phyloP scores from a whole-genome alignment of 2,797 vertebrate species.

The Pantherophis alleghaniensis region DNA sequence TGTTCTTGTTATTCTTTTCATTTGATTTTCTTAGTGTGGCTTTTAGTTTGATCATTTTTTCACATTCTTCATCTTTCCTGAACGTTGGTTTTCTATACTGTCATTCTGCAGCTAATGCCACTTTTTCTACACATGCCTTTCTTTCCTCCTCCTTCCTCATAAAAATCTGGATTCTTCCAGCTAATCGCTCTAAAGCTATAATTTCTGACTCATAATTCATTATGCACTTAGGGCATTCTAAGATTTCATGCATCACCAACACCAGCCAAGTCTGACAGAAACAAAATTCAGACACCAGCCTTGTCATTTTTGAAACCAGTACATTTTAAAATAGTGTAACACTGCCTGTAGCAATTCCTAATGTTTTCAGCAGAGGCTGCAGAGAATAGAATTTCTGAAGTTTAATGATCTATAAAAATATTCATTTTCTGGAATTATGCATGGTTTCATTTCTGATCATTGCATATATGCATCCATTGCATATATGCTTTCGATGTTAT shows the following conservation, averaged over 20 bases:
- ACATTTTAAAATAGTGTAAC: background rate
- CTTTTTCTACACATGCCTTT: background rate
- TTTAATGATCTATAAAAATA: background rate
- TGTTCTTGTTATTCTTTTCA: background rate
- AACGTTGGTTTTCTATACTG: background rate
- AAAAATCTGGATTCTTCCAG: background rate
- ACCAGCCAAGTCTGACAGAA: background rate
- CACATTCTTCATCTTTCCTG: background rate
- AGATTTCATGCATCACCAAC: background rate
- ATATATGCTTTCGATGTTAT: slow-evolving; percentile 14
- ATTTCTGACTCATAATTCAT: background rate
- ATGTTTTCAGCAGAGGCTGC: background rate
- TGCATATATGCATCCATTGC: background rate
- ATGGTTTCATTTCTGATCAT: background rate
- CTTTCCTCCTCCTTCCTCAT: background rate
- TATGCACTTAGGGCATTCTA: background rate
- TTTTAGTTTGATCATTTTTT: background rate
- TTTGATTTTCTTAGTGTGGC: background rate
- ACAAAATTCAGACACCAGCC: background rate
- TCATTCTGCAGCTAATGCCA: background rate
- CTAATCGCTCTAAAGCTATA: background rate
- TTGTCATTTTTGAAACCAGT: background rate
- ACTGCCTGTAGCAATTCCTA: background rate
- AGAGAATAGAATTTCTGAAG: background rate
- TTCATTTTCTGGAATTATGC: background rate